Percentiles rank a stretch among this genome's conserved stretches.
Conservation (phyloP, 2,797 vertebrate species). For the Distichodus sexfasciatus region DNA sequence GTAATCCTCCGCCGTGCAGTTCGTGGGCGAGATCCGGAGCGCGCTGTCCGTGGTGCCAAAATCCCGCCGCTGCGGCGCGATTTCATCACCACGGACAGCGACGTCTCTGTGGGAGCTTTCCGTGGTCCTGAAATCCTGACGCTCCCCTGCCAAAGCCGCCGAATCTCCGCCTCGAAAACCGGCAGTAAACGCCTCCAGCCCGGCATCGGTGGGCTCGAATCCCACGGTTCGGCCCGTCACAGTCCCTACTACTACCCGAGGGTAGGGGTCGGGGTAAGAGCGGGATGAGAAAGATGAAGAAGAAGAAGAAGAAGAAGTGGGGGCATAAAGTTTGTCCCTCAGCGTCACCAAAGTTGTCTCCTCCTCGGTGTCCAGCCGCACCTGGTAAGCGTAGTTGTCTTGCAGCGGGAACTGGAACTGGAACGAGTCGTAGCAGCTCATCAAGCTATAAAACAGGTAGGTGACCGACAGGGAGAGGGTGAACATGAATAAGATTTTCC, state of each 20-base stretch:
- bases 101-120: too few species aligned
- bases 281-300: too few species aligned
- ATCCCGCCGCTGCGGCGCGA: conserved; percentile 79
- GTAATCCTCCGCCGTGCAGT: conserved; percentile 88
- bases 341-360: conserved; percentile 80
- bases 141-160: conserved; percentile 72
- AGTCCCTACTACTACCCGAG: too few species aligned
- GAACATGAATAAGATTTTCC: conserved; percentile 95
- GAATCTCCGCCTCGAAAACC: conserved; percentile 75
- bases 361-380: conserved; percentile 73
- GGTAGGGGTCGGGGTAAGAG: too few species aligned
- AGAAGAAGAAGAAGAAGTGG: conserved; percentile 59
- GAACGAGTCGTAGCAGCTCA: conserved; percentile 90
- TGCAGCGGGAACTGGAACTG: conserved; percentile 82
- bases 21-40: conserved; percentile 71
- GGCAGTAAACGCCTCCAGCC: conserved; percentile 66
- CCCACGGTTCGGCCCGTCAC: too few species aligned
- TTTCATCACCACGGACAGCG: too few species aligned
- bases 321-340: conserved; percentile 80
- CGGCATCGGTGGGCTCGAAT: conserved; percentile 54
- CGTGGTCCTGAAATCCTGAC: conserved; percentile 82
- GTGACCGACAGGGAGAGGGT: conserved; percentile 94
- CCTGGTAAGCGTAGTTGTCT: conserved; percentile 77
- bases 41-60: conserved; percentile 87
- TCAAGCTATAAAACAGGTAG: conserved; percentile 93